phyloP scores from a whole-genome alignment of 2,888 invertebrate genomes.

The Sphinx pinastri region DNA sequence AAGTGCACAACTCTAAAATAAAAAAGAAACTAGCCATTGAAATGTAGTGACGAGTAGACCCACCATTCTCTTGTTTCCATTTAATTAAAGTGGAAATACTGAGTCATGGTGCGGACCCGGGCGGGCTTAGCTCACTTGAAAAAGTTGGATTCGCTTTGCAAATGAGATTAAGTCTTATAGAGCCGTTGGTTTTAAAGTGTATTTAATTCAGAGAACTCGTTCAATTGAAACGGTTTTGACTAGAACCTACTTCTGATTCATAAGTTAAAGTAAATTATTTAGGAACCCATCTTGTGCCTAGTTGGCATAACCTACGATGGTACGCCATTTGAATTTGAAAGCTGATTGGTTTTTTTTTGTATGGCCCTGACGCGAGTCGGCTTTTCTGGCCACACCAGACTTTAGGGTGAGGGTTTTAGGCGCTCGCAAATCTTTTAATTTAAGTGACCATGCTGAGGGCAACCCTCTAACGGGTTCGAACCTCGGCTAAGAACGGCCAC shows the following conservation, averaged over 20 bases:
- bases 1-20: neutral
- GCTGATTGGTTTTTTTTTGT: no score
- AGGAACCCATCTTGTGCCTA: no score
- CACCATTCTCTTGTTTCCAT: conserved; percentile 77
- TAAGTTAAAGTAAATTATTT: neutral
- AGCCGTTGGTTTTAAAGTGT: conserved; percentile 38
- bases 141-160: conserved; percentile 65
- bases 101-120: conserved; percentile 59
- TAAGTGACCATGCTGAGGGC: no score
- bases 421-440: no score
- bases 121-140: conserved; percentile 55
- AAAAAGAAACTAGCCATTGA: conserved; percentile 63
- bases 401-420: no score
- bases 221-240: conserved; percentile 10
- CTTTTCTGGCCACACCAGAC: no score
- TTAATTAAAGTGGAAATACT: conserved; percentile 78
- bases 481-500: no score
- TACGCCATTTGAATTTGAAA: no score
- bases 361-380: no score
- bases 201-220: conserved; percentile 12
- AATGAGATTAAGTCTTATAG: conserved; percentile 67
- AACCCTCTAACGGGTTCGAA: no score
- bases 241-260: neutral
- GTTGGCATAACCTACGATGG: no score
- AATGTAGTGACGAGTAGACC: conserved; percentile 62